Base-by-base conservation (phyloP, 2,888 invertebrate genomes). In the Rhagium mordax region DNA sequence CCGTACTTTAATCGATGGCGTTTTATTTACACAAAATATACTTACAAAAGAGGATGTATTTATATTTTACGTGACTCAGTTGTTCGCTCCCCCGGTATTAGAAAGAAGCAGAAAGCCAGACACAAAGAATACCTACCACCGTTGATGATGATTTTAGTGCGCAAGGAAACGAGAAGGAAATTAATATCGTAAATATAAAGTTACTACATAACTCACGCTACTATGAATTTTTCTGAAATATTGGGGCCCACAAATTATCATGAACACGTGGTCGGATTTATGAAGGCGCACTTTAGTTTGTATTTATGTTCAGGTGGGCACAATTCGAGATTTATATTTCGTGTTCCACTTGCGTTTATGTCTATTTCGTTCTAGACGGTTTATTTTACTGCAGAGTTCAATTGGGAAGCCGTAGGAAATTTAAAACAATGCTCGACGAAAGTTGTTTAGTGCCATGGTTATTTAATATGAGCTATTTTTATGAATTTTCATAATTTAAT, bases 121-220 rank as follows among this genome's bases (percentile, higher is more conserved):
- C 27, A 51, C 65, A 41, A 41, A 65, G 65, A 65, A 55, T 55
- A 65, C 20, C 65, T 27, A 41, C 53, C 51, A 18, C 41, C 57
- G 67, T 41, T 67, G 67, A 67, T 57, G 67, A 67, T 67, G 57
- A 67, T 67, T 67, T 57, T 67, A 67, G 71, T 77, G 76, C 74
- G 75, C 75, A 76, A 82, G 83, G 84, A 84, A 85, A 84, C 83
- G 81, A 82, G 82, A 69, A 84, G 86, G 85, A 87, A 87, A 86
- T 87, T 87, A 87, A 87, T 86, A 86, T 85, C 87, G 86, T 87
- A 88, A 88, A 88, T 87, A 87, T 87, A 87, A 88, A 88, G 86
- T 88, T 87, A 82, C 80, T 82, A 82, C 85, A 86, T 87, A 87
- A 88, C 84, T 88, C 87, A 88, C 79, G 83, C 80, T 79, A 83